These are phyloP conservation scores for Aporrectodea caliginosa DNA, from an alignment of 1,140 invertebrate genomes.

Conservation along the genomic window DNA sequence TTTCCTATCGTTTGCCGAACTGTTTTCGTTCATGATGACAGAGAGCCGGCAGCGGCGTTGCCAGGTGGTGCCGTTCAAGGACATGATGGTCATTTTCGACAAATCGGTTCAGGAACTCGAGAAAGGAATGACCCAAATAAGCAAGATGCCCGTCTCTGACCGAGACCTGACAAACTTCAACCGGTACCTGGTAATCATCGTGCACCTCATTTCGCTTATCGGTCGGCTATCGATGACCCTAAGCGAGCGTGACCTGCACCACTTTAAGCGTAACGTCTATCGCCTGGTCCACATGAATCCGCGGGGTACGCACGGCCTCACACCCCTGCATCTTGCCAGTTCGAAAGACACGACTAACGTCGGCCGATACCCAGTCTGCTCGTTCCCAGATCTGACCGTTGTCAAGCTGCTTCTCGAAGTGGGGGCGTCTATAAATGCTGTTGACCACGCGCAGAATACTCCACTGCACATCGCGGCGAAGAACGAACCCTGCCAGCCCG, in stretches of 20 bases:
- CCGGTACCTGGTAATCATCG: constrained; percentile 76
- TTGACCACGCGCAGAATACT: constrained; percentile 70
- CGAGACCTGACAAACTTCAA: constrained; percentile 73
- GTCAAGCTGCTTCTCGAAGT: constrained; percentile 73
- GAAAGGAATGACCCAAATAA: constrained; percentile 51
- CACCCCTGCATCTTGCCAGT: constrained; percentile 76
- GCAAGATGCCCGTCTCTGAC: constrained; percentile 54
- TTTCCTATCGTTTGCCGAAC: constrained; percentile 85
- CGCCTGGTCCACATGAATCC: constrained; percentile 74
- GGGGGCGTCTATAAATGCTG: constrained; percentile 73
- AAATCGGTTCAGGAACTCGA: constrained; percentile 50
- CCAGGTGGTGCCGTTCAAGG: constrained; percentile 65
- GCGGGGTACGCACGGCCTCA: constrained; percentile 65
- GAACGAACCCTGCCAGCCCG: constrained; percentile 55
- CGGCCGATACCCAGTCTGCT: constrained; percentile 68
- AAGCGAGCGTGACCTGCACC: constrained; percentile 61
- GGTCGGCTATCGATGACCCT: constrained; percentile 64
- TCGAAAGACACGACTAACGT: constrained; percentile 59
- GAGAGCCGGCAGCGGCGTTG: constrained; percentile 69
- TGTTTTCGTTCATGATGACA: constrained; percentile 88
- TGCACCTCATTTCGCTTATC: constrained; percentile 62
- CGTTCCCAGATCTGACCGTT: constrained; percentile 71
- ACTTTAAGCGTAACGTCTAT: constrained; percentile 62
- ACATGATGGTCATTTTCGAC: constrained; percentile 74
- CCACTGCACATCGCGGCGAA: constrained; percentile 72